These are phyloP conservation scores for Piliocolobus tephrosceles DNA, from an alignment of 2,113 vertebrate genomes.

Conservation along the genomic window DNA sequence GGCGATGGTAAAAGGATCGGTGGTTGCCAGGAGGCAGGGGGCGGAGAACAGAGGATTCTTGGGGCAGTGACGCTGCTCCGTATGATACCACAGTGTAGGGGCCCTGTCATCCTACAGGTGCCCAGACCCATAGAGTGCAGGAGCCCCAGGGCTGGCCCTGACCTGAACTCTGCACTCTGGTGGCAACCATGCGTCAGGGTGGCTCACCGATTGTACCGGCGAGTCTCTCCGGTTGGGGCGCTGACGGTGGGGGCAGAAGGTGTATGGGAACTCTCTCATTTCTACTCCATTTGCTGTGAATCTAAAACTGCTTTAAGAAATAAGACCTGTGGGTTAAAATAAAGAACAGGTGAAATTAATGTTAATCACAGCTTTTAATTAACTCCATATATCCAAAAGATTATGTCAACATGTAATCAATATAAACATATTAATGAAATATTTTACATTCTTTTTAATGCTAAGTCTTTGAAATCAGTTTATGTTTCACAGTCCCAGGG, in stretches of 20 bases:
- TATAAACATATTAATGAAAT: not conserved
- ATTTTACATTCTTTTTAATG: not conserved
- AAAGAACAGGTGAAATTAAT: conserved; percentile 2
- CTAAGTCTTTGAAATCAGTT: not conserved
- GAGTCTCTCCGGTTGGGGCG: accelerated
- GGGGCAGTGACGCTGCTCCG: not conserved
- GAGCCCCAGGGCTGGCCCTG: not conserved
- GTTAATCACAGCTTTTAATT: not conserved
- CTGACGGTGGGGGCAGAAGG: not conserved
- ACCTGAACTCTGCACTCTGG: too few species aligned
- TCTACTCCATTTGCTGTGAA: not conserved
- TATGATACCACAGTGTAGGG: accelerated
- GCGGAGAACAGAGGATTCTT: accelerated
- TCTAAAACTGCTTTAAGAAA: not conserved
- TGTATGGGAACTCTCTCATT: accelerated
- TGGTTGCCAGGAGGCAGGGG: not conserved
- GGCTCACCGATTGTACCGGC: accelerated
- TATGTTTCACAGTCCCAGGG: accelerated
- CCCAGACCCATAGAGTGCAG: not conserved
- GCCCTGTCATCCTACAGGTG: accelerated
- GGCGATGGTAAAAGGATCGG: accelerated
- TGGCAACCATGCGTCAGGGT: accelerated
- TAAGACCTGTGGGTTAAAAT: not conserved
- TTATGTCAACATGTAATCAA: not conserved
- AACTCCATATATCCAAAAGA: not conserved